These are phyloP conservation scores for Andrena camellia DNA, from an alignment of 2,888 invertebrate genomes.

Conservation along the genomic window DNA sequence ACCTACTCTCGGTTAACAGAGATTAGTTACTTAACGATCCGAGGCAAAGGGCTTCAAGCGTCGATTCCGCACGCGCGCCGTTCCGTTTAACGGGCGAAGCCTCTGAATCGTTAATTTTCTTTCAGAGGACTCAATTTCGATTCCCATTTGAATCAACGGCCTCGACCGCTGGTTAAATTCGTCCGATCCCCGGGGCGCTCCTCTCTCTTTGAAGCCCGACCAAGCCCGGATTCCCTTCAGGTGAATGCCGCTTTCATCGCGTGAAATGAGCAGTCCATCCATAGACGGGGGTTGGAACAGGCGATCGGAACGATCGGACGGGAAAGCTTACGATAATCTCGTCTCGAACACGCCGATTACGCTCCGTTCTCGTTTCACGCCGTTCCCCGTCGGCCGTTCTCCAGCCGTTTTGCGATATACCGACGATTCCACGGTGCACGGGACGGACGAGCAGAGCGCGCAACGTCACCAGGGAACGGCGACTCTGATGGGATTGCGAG, in stretches of 20 bases:
- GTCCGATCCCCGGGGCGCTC: slow-evolving; percentile 35
- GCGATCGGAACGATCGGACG: slow-evolving; percentile 40
- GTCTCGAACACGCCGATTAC: slow-evolving; percentile 55
- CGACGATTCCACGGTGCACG: slow-evolving; percentile 4
- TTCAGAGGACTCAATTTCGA: slow-evolving; percentile 57
- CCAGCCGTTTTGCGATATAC: slow-evolving; percentile 5
- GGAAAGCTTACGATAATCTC: slow-evolving; percentile 60
- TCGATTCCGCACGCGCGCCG: not conserved
- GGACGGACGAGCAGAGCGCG: not conserved
- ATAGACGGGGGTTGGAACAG: slow-evolving; percentile 19
- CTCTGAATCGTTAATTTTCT: slow-evolving; percentile 56
- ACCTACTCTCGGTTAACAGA: slow-evolving; percentile 14
- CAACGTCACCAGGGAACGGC: slow-evolving; percentile 4
- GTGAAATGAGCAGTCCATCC: slow-evolving; percentile 51
- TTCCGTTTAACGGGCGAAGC: slow-evolving; percentile 24
- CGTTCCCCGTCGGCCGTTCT: slow-evolving; percentile 10
- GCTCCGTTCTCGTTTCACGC: slow-evolving; percentile 41
- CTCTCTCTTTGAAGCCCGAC: slow-evolving; percentile 60
- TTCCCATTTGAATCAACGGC: slow-evolving; percentile 39
- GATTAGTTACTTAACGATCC: slow-evolving; percentile 48
- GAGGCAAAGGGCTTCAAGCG: not conserved
- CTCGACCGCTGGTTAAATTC: slow-evolving; percentile 56
- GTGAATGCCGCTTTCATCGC: slow-evolving; percentile 55
- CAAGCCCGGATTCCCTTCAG: slow-evolving; percentile 50
- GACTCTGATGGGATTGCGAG: slow-evolving; percentile 35